Percentiles rank a stretch among this genome's conserved stretches.
These are phyloP conservation scores for Silurus glanis DNA, from an alignment of 2,113 vertebrate genomes.

Conservation along the genomic window DNA sequence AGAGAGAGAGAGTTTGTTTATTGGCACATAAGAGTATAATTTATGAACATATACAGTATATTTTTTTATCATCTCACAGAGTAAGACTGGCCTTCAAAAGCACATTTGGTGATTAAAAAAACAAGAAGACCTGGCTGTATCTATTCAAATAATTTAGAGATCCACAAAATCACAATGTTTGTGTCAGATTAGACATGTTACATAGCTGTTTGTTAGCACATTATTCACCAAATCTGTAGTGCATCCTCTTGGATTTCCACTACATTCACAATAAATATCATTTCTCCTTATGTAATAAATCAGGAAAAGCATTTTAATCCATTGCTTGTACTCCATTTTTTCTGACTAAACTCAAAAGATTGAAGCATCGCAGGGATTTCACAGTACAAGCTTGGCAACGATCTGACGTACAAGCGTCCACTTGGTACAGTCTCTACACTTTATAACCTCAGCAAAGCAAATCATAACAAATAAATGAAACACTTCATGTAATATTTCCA, in stretches of 20 bases:
- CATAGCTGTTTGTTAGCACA: conserved; percentile 13
- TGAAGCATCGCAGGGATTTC: conserved; percentile 31
- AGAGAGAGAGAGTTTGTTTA: conserved; percentile 6
- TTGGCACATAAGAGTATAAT: conserved; percentile 43
- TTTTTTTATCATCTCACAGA: conserved; percentile 42
- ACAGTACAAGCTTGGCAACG: conserved; percentile 34
- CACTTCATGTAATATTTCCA: conserved; percentile 14
- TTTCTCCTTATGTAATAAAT: conserved; percentile 18
- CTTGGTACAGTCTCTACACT: conserved; percentile 15
- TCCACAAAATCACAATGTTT: conserved; percentile 36
- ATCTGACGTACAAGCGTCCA: conserved; percentile 21
- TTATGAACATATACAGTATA: conserved; percentile 34
- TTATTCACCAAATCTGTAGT: background rate
- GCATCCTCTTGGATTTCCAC: background rate
- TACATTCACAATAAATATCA: background rate
- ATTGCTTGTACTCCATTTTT: background rate
- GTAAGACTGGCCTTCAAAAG: conserved; percentile 54
- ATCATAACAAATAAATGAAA: background rate
- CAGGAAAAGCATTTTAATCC: conserved; percentile 18
- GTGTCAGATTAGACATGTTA: conserved; percentile 24
- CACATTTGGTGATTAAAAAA: conserved; percentile 51
- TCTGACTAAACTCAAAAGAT: conserved; percentile 21
- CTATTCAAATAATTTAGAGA: conserved; percentile 41
- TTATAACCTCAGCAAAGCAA: background rate
- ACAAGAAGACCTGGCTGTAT: conserved; percentile 39